Conservation (phyloP, 53 echinoderm and acorn worm genomes). For the Echinarachnius parma region DNA sequence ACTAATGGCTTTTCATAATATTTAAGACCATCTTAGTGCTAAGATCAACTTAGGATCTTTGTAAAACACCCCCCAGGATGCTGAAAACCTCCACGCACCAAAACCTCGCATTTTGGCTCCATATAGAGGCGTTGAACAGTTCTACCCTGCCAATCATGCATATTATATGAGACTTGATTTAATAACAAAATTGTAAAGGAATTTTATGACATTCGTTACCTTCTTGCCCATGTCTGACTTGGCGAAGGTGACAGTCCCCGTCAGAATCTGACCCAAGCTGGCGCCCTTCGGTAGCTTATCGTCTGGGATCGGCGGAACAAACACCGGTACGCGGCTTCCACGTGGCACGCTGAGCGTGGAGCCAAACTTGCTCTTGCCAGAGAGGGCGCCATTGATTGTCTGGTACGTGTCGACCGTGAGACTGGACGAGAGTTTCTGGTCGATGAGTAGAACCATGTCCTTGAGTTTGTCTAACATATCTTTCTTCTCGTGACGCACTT, state of each 20-base stretch:
- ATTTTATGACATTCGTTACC: slow-evolving; percentile 68
- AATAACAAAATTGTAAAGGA: no score
- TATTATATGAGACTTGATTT: no score
- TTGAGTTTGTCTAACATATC: slow-evolving; percentile 88
- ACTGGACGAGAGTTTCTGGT: slow-evolving; percentile 95
- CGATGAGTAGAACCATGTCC: slow-evolving; percentile 96
- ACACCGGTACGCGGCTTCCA: slow-evolving; percentile 67
- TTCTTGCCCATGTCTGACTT: slow-evolving; percentile 86
- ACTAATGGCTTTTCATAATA: no score
- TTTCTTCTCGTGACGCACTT: slow-evolving; percentile 90
- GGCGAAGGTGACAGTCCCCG: slow-evolving; percentile 85
- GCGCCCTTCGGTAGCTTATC: slow-evolving; percentile 97
- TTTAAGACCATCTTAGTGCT: no score
- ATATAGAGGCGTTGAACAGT: no score
- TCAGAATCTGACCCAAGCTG: slow-evolving; percentile 86
- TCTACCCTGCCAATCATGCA: no score
- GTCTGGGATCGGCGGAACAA: slow-evolving; percentile 89
- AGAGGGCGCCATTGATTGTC: slow-evolving; percentile 70
- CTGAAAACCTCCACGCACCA: no score
- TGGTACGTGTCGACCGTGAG: slow-evolving; percentile 83
- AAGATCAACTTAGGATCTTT: no score
- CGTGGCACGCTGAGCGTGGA: slow-evolving; percentile 57
- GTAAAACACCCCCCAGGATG: no score
- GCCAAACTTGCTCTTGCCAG: slow-evolving; percentile 83
- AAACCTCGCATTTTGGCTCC: no score